Conservation (phyloP, 2,113 vertebrate species). For the Triplophysa dalaica region DNA sequence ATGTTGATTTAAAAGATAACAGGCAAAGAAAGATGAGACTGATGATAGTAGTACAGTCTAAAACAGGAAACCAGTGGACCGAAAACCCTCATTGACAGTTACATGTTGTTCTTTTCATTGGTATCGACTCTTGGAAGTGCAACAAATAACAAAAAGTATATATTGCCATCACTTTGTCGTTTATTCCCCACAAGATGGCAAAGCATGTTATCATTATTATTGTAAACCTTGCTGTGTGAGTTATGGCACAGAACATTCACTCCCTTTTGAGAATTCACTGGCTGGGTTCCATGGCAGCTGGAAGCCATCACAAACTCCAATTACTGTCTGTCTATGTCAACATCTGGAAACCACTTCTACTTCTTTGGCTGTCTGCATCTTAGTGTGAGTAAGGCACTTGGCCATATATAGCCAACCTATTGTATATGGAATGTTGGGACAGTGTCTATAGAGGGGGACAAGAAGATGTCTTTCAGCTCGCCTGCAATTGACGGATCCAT, state of each 20-base stretch:
- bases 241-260: slow-evolving; percentile 81
- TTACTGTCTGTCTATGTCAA: slow-evolving; percentile 91
- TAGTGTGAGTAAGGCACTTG: slow-evolving; percentile 57
- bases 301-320: slow-evolving; percentile 96
- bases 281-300: slow-evolving; percentile 88
- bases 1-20: too few species aligned
- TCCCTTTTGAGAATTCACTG: slow-evolving; percentile 84
- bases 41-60: background rate
- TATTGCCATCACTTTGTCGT: slow-evolving; percentile 80
- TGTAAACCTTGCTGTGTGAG: slow-evolving; percentile 84
- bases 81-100: background rate
- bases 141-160: slow-evolving; percentile 48
- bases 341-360: slow-evolving; percentile 90
- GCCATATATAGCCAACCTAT: slow-evolving; percentile 65
- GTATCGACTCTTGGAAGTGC: background rate
- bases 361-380: slow-evolving; percentile 61
- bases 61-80: background rate
- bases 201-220: slow-evolving; percentile 84
- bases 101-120: background rate
- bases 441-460: slow-evolving; percentile 34
- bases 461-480: slow-evolving; percentile 46
- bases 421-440: slow-evolving; percentile 55
- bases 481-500: slow-evolving; percentile 41
- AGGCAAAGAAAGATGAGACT: too few species aligned
- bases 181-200: slow-evolving; percentile 80